These are phyloP conservation scores for Meleagris gallopavo DNA, from an alignment of 2,113 vertebrate genomes.

Conservation along the genomic window DNA sequence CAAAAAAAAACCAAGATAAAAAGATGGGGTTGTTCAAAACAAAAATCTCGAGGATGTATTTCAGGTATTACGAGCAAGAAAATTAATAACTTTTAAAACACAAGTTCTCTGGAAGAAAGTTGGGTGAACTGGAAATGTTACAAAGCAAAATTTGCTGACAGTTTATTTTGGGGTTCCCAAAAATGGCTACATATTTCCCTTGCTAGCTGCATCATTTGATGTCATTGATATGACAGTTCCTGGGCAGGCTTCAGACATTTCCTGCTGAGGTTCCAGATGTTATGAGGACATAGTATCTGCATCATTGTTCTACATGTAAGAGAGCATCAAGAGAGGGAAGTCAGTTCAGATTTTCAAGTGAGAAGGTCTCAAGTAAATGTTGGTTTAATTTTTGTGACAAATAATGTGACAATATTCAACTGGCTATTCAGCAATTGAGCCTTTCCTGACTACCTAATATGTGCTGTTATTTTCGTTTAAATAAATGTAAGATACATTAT, in stretches of 20 bases:
- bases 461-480: background rate
- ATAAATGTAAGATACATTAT: conserved; percentile 62
- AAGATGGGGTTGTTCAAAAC: background rate
- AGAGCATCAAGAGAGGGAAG: conserved; percentile 15
- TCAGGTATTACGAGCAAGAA: background rate
- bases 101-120: background rate
- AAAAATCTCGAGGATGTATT: background rate
- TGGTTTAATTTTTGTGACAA: conserved; percentile 34
- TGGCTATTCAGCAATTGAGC: conserved; percentile 11
- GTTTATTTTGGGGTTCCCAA: background rate
- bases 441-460: conserved; percentile 46
- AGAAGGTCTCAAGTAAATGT: conserved; percentile 1
- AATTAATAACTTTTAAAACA: background rate
- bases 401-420: conserved; percentile 26
- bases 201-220: conserved; percentile 6
- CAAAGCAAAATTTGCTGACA: background rate
- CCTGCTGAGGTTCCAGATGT: background rate
- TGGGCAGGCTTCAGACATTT: conserved; percentile 6
- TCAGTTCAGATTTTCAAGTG: conserved; percentile 34
- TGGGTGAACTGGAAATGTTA: background rate
- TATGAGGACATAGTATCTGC: background rate
- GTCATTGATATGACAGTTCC: background rate
- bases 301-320: background rate
- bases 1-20: background rate
- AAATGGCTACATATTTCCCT: background rate